Evolutionary conservation across 2,113 vertebrate genomes (phyloP), one percentile per base, ranked within the genome.

Genomic region (Notechis scutatus): DNA sequence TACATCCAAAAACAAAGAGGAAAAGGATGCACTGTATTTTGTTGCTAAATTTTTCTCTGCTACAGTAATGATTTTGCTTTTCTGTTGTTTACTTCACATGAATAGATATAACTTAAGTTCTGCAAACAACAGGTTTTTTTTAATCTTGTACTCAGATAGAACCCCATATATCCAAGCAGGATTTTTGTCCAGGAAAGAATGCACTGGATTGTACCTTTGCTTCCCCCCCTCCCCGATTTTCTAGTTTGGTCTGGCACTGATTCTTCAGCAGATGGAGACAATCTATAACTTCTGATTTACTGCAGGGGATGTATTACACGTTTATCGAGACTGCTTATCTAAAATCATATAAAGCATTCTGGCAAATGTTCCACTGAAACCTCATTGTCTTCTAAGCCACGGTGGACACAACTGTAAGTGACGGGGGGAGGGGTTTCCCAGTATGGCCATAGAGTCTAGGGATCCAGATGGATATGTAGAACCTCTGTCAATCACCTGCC

Each of bases 251-350:
- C 95, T 96, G 96, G 95, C 96, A 93, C 93, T 94, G 94, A 23
- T 90, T 90, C 74, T 95, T 95, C 92, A 96, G 96, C 96, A 97
- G 96, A 96, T 97, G 96, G 96, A 92, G 92, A 92, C 87, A 94
- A 96, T 95, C 93, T 92, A 94, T 93, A 91, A 92, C 95, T 95
- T 92, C 6, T 91, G 96, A 97, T 96, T 96, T 96, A 96, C 94
- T 94, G 92, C 95, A 95, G 92, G 94, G 95, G 95, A 92, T 91
- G 91, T 91, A 94, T 91, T 96, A 91, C 92, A 95, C 92, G 94
- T 97, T 95, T 96, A 96, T 96, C 91, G 95, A 95, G 90, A 95
- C 95, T 96, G 95, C 96, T 96, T 96, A 96, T 96, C 96, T 96
- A 96, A 96, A 96, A 94, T 94, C 93, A 93, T 94, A 89, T 96